Conservation (phyloP, 2,888 invertebrate species). For the Anaspis maculata region DNA sequence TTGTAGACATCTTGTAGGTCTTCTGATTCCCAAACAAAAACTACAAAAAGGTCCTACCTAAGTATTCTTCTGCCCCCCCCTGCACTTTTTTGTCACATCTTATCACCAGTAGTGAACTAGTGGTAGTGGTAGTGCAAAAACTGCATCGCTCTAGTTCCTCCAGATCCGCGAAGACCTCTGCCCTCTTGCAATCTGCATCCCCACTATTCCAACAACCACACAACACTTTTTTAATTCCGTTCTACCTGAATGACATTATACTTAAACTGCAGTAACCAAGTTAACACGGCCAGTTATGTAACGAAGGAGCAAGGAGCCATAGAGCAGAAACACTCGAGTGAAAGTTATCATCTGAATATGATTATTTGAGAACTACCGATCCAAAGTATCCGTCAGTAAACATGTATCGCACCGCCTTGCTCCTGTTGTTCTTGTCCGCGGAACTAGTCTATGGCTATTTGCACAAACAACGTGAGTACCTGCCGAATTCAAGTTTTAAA, state of each 20-base stretch:
- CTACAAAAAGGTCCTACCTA: no score
- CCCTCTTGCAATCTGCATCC: no score
- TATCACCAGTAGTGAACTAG: no score
- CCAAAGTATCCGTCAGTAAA: slow-evolving; percentile 15
- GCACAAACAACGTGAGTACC: slow-evolving; percentile 30
- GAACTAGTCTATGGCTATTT: slow-evolving; percentile 23
- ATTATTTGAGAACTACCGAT: neutral
- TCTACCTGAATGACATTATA: slow-evolving; percentile 4
- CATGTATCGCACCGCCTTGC: slow-evolving; percentile 25
- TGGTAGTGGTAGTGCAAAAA: no score
- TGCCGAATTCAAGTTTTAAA: neutral
- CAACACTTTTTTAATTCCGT: neutral
- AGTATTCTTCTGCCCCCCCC: no score
- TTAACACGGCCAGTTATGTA: slow-evolving; percentile 17
- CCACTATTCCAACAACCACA: no score
- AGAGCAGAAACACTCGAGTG: slow-evolving; percentile 25
- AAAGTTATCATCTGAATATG: slow-evolving; percentile 27
- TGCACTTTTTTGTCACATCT: no score
- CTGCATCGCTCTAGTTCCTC: no score
- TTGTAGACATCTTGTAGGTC: no score
- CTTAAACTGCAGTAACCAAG: slow-evolving; percentile 7
- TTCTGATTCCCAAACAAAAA: no score
- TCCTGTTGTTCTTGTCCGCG: slow-evolving; percentile 16
- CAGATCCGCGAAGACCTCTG: no score
- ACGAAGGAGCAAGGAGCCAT: slow-evolving; percentile 12